These are phyloP conservation scores for Exaiptasia diaphana DNA, from an alignment of 64 coral and sea anemone genomes.

Conservation along the genomic window DNA sequence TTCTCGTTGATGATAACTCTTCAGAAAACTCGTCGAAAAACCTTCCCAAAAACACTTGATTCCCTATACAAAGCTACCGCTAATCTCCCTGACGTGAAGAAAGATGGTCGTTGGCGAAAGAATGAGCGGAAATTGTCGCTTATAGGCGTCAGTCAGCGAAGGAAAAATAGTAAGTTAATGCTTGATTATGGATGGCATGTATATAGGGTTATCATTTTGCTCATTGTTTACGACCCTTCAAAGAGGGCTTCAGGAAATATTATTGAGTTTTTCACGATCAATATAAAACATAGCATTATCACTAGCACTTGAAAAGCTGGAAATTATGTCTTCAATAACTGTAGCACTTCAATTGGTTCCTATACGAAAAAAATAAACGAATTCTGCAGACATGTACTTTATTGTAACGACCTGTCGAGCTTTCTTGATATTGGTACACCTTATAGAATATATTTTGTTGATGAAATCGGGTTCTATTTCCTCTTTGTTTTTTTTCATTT, in stretches of 20 bases:
- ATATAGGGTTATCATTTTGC: neutral
- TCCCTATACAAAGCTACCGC: no score
- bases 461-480: no score
- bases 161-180: neutral
- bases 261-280: slow-evolving; percentile 10
- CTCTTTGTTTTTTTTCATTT: no score
- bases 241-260: no score
- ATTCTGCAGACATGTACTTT: no score
- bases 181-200: neutral
- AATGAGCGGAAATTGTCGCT: neutral
- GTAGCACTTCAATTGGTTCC: no score
- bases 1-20: neutral
- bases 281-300: neutral
- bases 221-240: neutral
- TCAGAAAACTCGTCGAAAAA: neutral
- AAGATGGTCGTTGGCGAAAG: neutral
- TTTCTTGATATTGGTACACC: no score
- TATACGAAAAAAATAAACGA: no score
- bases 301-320: neutral
- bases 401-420: no score
- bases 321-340: no score
- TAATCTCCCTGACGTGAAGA: no score
- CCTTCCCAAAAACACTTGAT: neutral
- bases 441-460: no score
- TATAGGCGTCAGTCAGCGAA: neutral